A percentile compares a stretch with the other conserved stretches of the same genome.
Conservation (phyloP, 2,113 vertebrate species). For the Brienomyrus brachyistius region DNA sequence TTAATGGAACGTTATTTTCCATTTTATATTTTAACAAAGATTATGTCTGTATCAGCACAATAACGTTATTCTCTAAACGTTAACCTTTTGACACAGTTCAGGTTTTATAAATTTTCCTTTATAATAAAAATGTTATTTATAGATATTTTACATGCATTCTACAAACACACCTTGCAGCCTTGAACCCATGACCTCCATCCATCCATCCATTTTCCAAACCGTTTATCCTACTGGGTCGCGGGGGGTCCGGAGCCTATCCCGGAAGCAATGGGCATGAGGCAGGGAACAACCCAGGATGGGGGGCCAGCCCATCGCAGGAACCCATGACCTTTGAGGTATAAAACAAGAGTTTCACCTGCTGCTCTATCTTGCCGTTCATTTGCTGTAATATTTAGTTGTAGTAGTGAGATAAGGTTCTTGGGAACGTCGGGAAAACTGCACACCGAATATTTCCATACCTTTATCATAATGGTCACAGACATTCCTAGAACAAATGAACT, state of each 20-base stretch:
- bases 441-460: neutral
- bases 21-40: neutral
- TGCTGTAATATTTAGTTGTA: neutral
- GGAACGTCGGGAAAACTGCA: neutral
- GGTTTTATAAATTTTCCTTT: neutral
- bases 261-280: no score
- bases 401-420: neutral
- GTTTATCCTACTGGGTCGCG: no score
- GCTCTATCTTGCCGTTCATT: neutral
- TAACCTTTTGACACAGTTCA: neutral
- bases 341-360: neutral
- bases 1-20: neutral
- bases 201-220: no score
- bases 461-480: neutral
- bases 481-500: no score
- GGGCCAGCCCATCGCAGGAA: neutral
- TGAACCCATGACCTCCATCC: neutral
- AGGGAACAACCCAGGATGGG: no score
- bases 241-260: no score
- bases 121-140: neutral
- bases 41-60: no score
- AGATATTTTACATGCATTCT: neutral
- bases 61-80: neutral
- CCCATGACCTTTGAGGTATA: neutral
- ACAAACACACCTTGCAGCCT: neutral